Evolutionary conservation across 2,888 invertebrate species (phyloP).

Genomic region (Drosophila crucigera): DNA sequence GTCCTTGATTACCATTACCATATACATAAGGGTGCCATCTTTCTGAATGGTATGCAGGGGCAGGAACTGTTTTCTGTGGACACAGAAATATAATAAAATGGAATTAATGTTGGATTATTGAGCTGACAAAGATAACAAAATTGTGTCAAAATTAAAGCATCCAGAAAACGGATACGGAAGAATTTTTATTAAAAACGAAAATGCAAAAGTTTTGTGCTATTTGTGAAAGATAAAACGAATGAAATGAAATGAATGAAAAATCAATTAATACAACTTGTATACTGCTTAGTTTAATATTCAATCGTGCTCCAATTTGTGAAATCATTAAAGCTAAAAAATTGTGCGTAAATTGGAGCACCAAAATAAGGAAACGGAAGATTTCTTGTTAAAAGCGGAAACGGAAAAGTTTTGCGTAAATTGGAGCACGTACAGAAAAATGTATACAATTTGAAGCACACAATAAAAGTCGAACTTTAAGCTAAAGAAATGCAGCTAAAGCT

Average conservation of each 20-base stretch:
- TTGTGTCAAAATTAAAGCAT: neutral
- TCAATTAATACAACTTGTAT: neutral
- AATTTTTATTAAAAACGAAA: neutral
- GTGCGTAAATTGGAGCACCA: neutral
- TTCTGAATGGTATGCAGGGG: slow-evolving; percentile 71
- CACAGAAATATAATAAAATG: neutral
- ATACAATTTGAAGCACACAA: neutral
- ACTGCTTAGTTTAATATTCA: neutral
- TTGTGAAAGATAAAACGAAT: neutral
- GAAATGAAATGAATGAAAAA: neutral
- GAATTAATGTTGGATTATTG: neutral
- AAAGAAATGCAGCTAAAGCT: neutral
- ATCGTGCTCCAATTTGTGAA: neutral
- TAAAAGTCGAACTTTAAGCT: neutral
- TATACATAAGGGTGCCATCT: slow-evolving; percentile 82
- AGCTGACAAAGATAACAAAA: neutral
- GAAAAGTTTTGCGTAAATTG: neutral
- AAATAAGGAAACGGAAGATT: neutral
- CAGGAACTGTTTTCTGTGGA: slow-evolving; percentile 66
- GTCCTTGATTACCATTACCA: slow-evolving; percentile 80
- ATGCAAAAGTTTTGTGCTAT: neutral
- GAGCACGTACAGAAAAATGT: neutral
- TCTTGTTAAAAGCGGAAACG: neutral
- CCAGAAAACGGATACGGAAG: neutral
- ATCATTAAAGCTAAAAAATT: neutral